A percentile compares a stretch with the other conserved stretches of the same genome.
These are phyloP conservation scores for Vanessa cardui DNA, from an alignment of 2,888 invertebrate species.

Conservation along the genomic window DNA sequence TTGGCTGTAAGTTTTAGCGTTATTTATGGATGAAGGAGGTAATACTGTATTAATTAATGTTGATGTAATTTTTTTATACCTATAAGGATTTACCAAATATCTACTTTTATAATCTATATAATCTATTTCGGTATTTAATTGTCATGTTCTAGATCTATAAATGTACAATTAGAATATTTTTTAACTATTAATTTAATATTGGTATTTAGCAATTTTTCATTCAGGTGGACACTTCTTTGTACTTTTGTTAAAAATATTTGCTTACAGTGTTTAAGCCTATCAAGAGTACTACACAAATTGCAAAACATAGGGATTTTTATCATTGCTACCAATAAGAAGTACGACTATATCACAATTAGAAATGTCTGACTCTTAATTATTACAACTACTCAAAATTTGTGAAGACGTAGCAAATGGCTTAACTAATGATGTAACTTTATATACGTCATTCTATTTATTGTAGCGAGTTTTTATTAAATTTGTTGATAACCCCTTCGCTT, in stretches of 20 bases:
- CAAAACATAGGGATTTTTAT: no score
- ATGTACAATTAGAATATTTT: neutral
- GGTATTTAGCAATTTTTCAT: no score
- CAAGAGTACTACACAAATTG: no score
- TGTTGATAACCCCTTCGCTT: neutral
- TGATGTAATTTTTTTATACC: neutral
- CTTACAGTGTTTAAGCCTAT: no score
- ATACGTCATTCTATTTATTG: neutral
- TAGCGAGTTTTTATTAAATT: neutral
- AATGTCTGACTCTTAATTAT: no score
- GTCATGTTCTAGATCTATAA: neutral
- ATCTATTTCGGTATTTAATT: constrained; percentile 11
- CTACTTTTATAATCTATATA: constrained; percentile 9
- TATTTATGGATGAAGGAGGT: neutral
- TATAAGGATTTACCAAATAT: neutral
- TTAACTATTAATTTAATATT: no score
- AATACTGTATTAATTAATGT: neutral
- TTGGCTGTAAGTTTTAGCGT: neutral
- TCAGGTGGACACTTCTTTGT: no score
- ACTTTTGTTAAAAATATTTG: no score
- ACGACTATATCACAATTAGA: no score
- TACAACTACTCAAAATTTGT: no score
- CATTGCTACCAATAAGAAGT: no score
- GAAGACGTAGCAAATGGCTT: no score
- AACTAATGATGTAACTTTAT: neutral